These are phyloP conservation scores for Rutpela maculata DNA, from an alignment of 2,888 invertebrate species.

Conservation along the genomic window DNA sequence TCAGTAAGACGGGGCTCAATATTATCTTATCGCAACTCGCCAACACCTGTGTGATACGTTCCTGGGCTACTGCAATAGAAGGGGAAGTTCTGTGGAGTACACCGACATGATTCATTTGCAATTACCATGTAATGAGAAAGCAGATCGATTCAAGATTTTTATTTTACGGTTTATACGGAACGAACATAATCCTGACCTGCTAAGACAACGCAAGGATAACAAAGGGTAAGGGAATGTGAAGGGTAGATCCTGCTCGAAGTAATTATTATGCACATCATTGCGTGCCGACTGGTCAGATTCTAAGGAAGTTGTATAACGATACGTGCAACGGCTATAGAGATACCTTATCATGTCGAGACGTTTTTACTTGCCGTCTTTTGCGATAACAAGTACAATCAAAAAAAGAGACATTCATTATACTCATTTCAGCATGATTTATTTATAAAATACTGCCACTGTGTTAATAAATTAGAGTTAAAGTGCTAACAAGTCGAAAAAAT, in stretches of 20 bases:
- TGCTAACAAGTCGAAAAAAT: slow-evolving; percentile 59
- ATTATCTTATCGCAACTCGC: too few relatives aligned
- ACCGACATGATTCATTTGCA: too few relatives aligned
- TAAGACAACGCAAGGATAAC: slow-evolving; percentile 24
- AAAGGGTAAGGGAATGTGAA: slow-evolving; percentile 35
- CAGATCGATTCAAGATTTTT: not conserved
- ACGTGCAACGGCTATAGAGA: slow-evolving; percentile 61
- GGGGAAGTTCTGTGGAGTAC: too few relatives aligned
- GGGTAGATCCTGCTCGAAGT: slow-evolving; percentile 57
- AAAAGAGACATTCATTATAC: slow-evolving; percentile 45
- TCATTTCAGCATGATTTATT: slow-evolving; percentile 43
- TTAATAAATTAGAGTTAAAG: slow-evolving; percentile 59
- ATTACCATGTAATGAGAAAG: not conserved
- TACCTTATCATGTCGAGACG: slow-evolving; percentile 53
- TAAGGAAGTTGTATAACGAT: slow-evolving; percentile 71
- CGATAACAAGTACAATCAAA: slow-evolving; percentile 45
- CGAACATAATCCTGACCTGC: slow-evolving; percentile 12
- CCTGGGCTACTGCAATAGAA: too few relatives aligned
- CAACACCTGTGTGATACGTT: too few relatives aligned
- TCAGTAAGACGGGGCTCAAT: too few relatives aligned
- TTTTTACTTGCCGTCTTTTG: slow-evolving; percentile 41
- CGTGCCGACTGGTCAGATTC: slow-evolving; percentile 67
- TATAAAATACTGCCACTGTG: slow-evolving; percentile 48
- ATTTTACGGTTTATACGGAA: not conserved
- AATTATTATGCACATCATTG: slow-evolving; percentile 73